phyloP scores from a whole-genome alignment of 2,797 vertebrate genomes.

The Amblyopsis hoosieri region DNA sequence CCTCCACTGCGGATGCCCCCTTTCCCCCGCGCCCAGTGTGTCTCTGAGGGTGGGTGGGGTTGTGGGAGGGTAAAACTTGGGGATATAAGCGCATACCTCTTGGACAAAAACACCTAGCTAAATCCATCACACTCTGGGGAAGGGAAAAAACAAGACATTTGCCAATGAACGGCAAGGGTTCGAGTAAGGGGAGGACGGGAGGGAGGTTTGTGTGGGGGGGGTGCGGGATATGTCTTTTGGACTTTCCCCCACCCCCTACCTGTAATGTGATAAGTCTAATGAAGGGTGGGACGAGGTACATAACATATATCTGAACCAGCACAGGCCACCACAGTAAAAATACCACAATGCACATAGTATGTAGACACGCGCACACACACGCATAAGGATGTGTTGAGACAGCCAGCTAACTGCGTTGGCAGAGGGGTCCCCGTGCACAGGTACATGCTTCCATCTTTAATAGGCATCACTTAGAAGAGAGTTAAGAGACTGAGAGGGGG shows the following conservation, averaged over 20 bases:
- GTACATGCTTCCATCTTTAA: conserved; percentile 8
- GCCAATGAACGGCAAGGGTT: conserved; percentile 60
- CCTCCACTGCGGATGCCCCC: conserved; percentile 55
- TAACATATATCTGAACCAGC: conserved; percentile 60
- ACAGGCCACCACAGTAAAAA: conserved; percentile 63
- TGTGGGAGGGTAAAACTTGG: conserved; percentile 71
- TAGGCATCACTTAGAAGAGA: background rate
- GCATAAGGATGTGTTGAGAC: conserved; percentile 35
- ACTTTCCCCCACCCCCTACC: conserved; percentile 30
- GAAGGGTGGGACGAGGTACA: conserved; percentile 51
- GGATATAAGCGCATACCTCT: conserved; percentile 73
- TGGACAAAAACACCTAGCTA: conserved; percentile 70
- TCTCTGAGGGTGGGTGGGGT: conserved; percentile 71
- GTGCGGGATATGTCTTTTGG: conserved; percentile 25
- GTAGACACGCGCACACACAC: conserved; percentile 43
- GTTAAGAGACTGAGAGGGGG: conserved; percentile 11
- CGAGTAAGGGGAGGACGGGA: conserved; percentile 28
- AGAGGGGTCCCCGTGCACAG: conserved; percentile 5
- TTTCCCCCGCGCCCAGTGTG: conserved; percentile 59
- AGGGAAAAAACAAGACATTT: conserved; percentile 49
- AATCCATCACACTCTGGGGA: conserved; percentile 67
- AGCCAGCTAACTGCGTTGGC: conserved; percentile 25
- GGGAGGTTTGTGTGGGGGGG: conserved; percentile 45
- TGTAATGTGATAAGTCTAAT: conserved; percentile 42
- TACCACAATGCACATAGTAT: conserved; percentile 45